Evolutionary conservation across 1,140 invertebrate species (phyloP).

Genomic region (Drosophila santomea): DNA sequence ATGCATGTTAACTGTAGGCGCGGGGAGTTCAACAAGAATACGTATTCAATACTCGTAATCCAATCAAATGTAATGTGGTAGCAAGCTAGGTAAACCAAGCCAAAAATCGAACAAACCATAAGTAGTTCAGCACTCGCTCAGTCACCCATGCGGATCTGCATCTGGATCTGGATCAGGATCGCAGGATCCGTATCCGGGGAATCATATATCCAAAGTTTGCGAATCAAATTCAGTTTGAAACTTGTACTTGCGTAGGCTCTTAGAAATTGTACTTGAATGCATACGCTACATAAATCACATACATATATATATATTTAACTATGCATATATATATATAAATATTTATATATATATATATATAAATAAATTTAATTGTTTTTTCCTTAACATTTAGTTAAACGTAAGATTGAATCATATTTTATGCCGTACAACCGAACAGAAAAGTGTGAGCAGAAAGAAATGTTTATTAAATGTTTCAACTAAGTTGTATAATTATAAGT

Average conservation of each 20-base stretch:
- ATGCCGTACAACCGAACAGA: constrained; percentile 61
- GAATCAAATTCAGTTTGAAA: constrained; percentile 54
- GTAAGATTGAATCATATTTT: constrained; percentile 76
- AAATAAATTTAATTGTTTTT: constrained; percentile 65
- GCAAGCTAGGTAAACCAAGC: constrained; percentile 27
- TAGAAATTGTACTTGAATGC: constrained; percentile 41
- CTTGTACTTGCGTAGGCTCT: constrained; percentile 44
- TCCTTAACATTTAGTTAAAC: constrained; percentile 70
- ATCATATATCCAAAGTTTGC: constrained; percentile 46
- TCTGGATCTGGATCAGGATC: constrained; percentile 1
- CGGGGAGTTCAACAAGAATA: constrained; percentile 30
- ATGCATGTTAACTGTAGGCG: constrained; percentile 34
- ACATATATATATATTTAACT: constrained; percentile 6
- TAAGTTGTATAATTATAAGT: constrained; percentile 82
- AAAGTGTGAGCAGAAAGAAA: constrained; percentile 30
- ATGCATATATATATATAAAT: constrained; percentile 15
- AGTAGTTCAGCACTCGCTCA: constrained; percentile 43
- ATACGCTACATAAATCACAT: constrained; percentile 4
- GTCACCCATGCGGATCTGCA: constrained; percentile 9
- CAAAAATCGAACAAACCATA: constrained; percentile 35
- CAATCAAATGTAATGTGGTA: constrained; percentile 51
- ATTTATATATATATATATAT: constrained; percentile 14
- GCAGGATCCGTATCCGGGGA: neutral
- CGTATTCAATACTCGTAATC: constrained; percentile 49
- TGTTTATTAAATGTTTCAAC: constrained; percentile 81